These are phyloP conservation scores for Vulpes vulpes DNA, from an alignment of 2,113 vertebrate genomes.

Conservation along the genomic window DNA sequence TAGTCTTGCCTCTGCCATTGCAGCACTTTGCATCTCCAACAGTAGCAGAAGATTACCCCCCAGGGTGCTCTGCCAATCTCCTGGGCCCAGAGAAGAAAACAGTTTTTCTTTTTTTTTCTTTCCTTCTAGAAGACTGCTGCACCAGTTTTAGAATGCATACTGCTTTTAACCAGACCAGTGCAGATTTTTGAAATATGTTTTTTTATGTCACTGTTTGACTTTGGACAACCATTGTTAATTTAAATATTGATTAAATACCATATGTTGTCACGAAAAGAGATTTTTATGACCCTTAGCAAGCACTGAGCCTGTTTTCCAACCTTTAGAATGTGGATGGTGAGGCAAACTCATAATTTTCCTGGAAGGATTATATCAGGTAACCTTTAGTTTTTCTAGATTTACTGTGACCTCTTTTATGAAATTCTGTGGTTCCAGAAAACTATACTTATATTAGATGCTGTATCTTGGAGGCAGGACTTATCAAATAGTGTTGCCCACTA, in stretches of 20 bases:
- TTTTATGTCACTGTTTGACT: not conserved
- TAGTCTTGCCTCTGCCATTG: constrained; percentile 56
- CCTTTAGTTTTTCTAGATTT: not conserved
- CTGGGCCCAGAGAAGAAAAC: not conserved
- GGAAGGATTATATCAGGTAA: not conserved
- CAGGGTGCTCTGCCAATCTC: not conserved
- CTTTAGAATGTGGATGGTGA: not conserved
- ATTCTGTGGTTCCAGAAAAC: not conserved
- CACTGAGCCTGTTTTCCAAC: not conserved
- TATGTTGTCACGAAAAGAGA: not conserved
- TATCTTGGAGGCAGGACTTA: not conserved
- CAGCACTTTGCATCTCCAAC: constrained; percentile 48
- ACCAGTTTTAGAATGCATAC: not conserved
- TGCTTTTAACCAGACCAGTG: not conserved
- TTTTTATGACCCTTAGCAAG: not conserved
- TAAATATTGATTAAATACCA: not conserved
- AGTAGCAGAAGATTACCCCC: not conserved
- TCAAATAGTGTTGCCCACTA: not conserved
- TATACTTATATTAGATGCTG: not conserved
- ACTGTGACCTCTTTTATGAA: not conserved
- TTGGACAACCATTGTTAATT: not conserved
- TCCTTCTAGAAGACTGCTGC: not conserved
- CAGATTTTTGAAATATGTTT: not conserved
- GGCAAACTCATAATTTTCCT: not conserved
- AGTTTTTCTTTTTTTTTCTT: not conserved